Evolutionary conservation across 1,140 invertebrate species (phyloP), one percentile per base, ranked within the genome.

Genomic region (Lasaia peninsularis): DNA sequence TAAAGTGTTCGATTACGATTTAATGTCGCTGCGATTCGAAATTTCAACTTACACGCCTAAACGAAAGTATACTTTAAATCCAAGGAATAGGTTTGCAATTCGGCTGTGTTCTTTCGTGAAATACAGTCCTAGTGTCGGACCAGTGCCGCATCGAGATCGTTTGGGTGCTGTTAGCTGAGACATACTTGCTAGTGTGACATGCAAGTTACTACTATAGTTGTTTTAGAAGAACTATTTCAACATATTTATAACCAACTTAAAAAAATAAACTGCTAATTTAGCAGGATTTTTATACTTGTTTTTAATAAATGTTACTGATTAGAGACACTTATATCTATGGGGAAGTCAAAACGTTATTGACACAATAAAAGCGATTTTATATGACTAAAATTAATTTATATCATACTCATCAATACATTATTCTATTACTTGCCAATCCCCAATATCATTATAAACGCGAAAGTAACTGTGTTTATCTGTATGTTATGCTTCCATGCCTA

Each of bases 1-100:
- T 80, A 83, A 86, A 84, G 83, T 84, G 83, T 86, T 86, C 85
- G 85, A 88, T 85, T 87, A 86, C 87, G 85, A 89, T 88, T 89
- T 86, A 89, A 88, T 79, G 84, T 86, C 83, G 73, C 73, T 68
- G 52, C 62, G 57, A 62, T 66, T 71, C 61, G 63, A 71, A 77
- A 78, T 78, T 78, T 75, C 63, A 75, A 80, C 75, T 55, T 54
- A 51, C 21, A 12, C 18, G 14, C n/a, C n/a, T 8, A 33, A 63
- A 33, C 7, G 14, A 28, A 72, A 65, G 59, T 24, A 62, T 34
- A 18, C 35, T 28, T 44, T 31, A 40, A 44, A 1, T 0, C 6
- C 1, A 18, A 5, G 40, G 2, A 10, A 12, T 62, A 57, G 28
- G 61, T 52, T 56, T 56, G 58, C 35, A 63, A 32, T 58, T 66